Percentiles rank a stretch among this genome's conserved stretches.
These are phyloP conservation scores for Bubo scandiacus DNA, from an alignment of 2,113 vertebrate genomes.

Conservation along the genomic window DNA sequence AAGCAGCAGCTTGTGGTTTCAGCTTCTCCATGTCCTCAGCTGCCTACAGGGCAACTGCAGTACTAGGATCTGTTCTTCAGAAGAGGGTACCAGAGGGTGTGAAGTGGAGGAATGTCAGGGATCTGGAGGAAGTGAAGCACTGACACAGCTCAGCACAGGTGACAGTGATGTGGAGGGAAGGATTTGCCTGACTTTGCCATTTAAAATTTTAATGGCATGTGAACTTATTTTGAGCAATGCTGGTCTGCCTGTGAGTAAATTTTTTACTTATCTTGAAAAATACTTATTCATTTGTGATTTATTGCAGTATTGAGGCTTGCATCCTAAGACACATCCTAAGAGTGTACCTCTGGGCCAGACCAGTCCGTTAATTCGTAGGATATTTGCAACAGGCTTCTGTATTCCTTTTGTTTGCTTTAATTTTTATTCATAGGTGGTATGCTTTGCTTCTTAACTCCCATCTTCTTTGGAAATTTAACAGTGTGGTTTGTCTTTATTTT, in stretches of 20 bases:
- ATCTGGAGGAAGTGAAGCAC: not conserved
- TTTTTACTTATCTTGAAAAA: not conserved
- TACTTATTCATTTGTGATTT: slow-evolving; percentile 18
- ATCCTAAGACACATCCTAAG: not conserved
- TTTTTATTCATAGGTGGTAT: not conserved
- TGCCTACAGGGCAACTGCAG: not conserved
- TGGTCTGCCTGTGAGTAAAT: not conserved
- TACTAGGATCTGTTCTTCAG: not conserved
- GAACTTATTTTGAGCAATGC: not conserved
- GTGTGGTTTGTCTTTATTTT: not conserved
- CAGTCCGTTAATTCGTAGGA: not conserved
- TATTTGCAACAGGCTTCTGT: not conserved
- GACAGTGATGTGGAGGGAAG: not conserved
- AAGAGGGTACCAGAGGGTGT: not conserved
- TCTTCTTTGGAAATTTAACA: not conserved
- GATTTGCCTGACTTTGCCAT: not conserved
- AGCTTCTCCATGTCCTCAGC: not conserved
- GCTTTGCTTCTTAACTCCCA: not conserved
- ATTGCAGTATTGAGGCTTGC: not conserved
- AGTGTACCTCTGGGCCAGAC: not conserved
- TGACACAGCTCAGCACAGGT: not conserved
- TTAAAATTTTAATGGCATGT: not conserved
- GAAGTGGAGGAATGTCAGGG: not conserved
- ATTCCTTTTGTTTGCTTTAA: not conserved
- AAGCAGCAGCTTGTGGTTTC: not conserved